Base-by-base conservation (phyloP, 92 coral and sea anemone species). In the Heliopora coerulea region DNA sequence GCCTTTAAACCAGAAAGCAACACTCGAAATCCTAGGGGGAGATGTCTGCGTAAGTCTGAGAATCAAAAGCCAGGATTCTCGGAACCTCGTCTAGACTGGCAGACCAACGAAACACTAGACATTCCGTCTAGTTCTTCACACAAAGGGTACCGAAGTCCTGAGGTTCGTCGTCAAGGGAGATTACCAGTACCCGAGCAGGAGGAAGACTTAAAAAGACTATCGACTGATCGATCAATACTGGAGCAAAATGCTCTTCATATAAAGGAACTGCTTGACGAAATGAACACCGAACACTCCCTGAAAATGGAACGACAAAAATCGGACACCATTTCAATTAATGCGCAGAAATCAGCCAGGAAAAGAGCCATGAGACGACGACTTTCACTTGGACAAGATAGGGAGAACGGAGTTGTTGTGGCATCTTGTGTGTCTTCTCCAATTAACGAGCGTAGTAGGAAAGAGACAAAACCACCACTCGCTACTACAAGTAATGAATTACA, bases 261-360 rank as follows among this genome's bases (percentile, higher is more conserved):
- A 56, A 88, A 89, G 8, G 96, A 90, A 64, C 86, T 95, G 48
- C 79, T 95, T 20, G 91, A 95, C 30, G 97, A 95, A 79, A 90
- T 95, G 99, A 91, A 95, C 73, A 88, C 88, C 20, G 99, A 95
- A 62, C 96, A 96, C 15, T 69, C 88, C 75, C 68, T 95, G 59
- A 89, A 90, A 42, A 83, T 95, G 91, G 83, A 86, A 48, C 93
- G 99, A 56, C 99, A 95, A 82, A 96, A 89, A 87, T 95, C 99
- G 1, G 99, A 95, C 67, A 70, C 62, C 35, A 95, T 95, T 49
- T 95, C 99, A 25, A 89, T 96, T 24, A 81, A 88, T 54, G 99
- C 99, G 57, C 99, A 95, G 80, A 90, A 84, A 50, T 85, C 91
- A 15, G 99, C 99, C 24, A 88, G 91, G 28, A 87, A 83, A 67